These are phyloP conservation scores for Hydrozoanthus gracilis DNA, from an alignment of 92 coral and sea anemone genomes.

Conservation along the genomic window DNA sequence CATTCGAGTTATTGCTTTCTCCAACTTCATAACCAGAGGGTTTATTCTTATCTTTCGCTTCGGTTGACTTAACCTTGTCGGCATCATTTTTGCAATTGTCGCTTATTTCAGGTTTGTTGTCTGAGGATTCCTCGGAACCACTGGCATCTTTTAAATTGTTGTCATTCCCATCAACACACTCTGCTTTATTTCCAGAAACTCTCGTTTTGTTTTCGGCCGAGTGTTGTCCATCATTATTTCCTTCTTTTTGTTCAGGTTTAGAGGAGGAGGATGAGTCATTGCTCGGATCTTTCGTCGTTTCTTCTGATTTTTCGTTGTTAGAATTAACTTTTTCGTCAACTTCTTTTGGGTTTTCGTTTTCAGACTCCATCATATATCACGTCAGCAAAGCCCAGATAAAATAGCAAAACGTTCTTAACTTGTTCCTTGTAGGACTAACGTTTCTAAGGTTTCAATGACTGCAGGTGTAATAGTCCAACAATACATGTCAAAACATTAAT, in stretches of 20 bases:
- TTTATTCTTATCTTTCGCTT: background rate
- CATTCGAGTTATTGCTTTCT: background rate
- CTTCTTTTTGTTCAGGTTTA: background rate
- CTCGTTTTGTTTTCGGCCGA: background rate
- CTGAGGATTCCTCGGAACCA: background rate
- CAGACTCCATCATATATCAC: conserved; percentile 8
- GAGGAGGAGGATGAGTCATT: background rate
- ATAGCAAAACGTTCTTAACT: background rate
- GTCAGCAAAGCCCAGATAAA: background rate
- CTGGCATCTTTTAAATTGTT: background rate
- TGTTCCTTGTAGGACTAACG: background rate
- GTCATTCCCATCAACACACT: background rate
- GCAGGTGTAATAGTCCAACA: background rate
- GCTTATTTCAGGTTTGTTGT: too few relatives aligned
- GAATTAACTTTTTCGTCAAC: background rate
- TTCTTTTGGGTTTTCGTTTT: background rate
- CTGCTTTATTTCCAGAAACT: background rate
- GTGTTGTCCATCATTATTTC: background rate
- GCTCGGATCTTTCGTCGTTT: background rate
- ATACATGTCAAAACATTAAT: background rate
- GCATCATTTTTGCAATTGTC: too few relatives aligned
- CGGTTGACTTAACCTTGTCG: too few relatives aligned
- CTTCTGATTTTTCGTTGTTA: background rate
- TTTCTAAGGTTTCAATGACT: conserved; percentile 14
- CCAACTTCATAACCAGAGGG: background rate